Evolutionary conservation across 2,888 invertebrate species (phyloP), one percentile per base, ranked within the genome.

Genomic region (Megalurothrips usitatus): DNA sequence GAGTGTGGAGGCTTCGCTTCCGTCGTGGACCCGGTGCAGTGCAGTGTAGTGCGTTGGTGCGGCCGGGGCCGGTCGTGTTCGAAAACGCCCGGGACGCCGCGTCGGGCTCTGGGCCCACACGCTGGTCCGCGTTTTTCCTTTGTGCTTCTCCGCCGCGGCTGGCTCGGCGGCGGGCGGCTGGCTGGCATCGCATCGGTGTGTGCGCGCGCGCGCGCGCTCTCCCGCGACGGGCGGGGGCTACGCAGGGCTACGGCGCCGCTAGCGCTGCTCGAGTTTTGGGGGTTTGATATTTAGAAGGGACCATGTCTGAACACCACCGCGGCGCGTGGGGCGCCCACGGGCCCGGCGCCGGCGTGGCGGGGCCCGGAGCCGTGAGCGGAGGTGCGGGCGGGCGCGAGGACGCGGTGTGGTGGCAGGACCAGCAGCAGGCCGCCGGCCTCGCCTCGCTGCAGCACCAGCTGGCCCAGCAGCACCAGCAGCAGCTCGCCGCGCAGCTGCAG

Each of bases 281-380:
- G 68, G 68, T 80, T 78, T 19, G 79, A 81, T 34, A 52, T 75
- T 47, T 48, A 58, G 79, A 80, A 82, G 82, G 34, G 34, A 43
- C 82, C 85, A 91, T 91, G 91, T 91, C 91, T 88, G 91, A 91
- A 88, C 90, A 90, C 87, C 90, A 90, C 87, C 89, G 90, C 86
- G 90, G 91, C 86, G 89, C 90, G 88, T 91, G 91, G 90, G 91
- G 91, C 87, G 90, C 90, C 87, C 87, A 86, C 84, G 86, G 87
- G 82, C 85, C 87, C 83, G 86, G 86, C 85, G 34, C 34, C 34
- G 34, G 89, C 90, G 88, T 91, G 91, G 90, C 91, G 91, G 87
- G 90, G 90, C 87, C 87, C 86, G 84, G 86, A 86, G 82, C 85
- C 87, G 82, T 86, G 86, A 85, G 34, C 34, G 34, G 34, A 2